phyloP scores from a whole-genome alignment of 1,140 invertebrate genomes.

The Paraescarpia echinospica region DNA sequence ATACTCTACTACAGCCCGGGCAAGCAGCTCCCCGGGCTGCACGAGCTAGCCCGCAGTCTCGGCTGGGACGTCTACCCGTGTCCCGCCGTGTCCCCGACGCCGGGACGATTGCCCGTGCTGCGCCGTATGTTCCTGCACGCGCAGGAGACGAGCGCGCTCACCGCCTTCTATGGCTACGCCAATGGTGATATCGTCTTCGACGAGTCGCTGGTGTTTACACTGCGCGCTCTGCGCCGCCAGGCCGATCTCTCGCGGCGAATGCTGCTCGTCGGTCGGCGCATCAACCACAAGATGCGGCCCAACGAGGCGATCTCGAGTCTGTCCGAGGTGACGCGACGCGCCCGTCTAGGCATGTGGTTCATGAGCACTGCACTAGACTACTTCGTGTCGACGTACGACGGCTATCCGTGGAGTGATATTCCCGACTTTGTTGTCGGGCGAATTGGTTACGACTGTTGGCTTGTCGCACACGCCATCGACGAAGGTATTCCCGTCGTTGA shows the following conservation, averaged over 20 bases:
- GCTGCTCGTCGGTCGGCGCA: slow-evolving; percentile 14
- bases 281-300: too few relatives aligned
- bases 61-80: not conserved
- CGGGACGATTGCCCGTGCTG: not conserved
- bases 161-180: slow-evolving; percentile 22
- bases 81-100: not conserved
- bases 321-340: too few relatives aligned
- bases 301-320: too few relatives aligned
- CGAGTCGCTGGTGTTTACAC: slow-evolving; percentile 12
- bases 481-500: slow-evolving; percentile 14
- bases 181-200: slow-evolving; percentile 24
- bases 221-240: not conserved
- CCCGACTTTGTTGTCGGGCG: slow-evolving; percentile 20
- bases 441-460: slow-evolving; percentile 24
- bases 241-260: not conserved
- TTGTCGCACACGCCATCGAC: slow-evolving; percentile 21
- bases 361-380: too few relatives aligned
- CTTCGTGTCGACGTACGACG: slow-evolving; percentile 15
- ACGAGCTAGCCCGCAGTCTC: too few relatives aligned
- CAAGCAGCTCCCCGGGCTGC: too few relatives aligned
- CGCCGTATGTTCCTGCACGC: slow-evolving; percentile 8
- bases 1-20: too few relatives aligned
- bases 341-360: too few relatives aligned
- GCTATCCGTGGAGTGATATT: slow-evolving; percentile 11
- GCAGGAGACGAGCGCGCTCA: not conserved